A percentile compares a stretch with the other conserved stretches of the same genome.
Conservation (phyloP, 2,113 vertebrate genomes). For the Halichoeres trimaculatus region DNA sequence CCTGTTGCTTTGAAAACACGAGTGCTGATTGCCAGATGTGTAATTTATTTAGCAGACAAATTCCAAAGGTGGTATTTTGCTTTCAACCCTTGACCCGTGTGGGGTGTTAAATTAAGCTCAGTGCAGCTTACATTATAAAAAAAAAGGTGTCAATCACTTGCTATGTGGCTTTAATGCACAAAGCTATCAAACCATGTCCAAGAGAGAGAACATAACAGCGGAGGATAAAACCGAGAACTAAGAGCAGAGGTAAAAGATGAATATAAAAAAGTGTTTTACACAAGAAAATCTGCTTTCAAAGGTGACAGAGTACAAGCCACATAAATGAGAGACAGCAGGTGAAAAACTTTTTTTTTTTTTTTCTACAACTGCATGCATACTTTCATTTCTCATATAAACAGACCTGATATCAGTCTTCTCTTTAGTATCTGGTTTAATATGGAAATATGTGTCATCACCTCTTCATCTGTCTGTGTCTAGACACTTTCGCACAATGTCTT, state of each 20-base stretch:
- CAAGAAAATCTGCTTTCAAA: too few relatives aligned
- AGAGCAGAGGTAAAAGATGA: neutral
- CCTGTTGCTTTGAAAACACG: neutral
- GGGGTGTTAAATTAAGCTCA: constrained; percentile 11
- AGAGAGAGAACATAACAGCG: neutral
- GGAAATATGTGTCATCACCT: too few relatives aligned
- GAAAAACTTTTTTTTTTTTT: too few relatives aligned
- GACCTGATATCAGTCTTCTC: neutral
- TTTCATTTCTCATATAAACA: neutral
- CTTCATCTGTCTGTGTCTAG: neutral
- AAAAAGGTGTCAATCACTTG: neutral
- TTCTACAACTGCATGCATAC: neutral
- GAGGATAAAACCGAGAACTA: neutral
- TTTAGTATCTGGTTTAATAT: too few relatives aligned
- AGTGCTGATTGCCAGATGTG: neutral
- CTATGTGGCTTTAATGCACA: neutral
- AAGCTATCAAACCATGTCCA: neutral
- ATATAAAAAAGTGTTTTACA: too few relatives aligned
- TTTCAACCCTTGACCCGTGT: constrained; percentile 4
- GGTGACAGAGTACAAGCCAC: too few relatives aligned
- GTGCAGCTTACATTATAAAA: neutral
- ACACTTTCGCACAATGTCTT: constrained; percentile 7
- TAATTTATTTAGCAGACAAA: neutral
- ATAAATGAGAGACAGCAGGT: too few relatives aligned
- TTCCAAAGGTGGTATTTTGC: neutral